These are phyloP conservation scores for Phania funesta DNA, from an alignment of 2,888 invertebrate genomes.

Conservation along the genomic window DNA sequence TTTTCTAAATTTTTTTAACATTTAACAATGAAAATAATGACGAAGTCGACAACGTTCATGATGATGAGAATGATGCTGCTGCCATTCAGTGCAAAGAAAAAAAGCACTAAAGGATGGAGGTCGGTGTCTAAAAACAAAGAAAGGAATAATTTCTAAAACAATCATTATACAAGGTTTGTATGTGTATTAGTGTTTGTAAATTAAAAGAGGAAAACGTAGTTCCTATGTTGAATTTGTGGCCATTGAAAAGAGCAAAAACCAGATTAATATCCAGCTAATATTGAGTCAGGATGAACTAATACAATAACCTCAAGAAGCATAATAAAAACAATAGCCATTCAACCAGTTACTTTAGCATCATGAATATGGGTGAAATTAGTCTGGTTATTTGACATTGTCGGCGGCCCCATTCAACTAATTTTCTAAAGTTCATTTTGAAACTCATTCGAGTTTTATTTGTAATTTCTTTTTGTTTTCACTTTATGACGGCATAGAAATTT, in stretches of 20 bases:
- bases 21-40: conserved; percentile 46
- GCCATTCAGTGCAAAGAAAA: conserved; percentile 31
- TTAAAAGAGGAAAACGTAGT: conserved; percentile 31
- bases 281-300: conserved; percentile 46
- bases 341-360: conserved; percentile 69
- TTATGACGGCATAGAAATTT: conserved; percentile 59
- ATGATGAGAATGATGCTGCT: conserved; percentile 30
- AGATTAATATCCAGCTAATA: conserved; percentile 64
- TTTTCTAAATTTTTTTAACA: background rate
- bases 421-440: conserved; percentile 63
- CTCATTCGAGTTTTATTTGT: conserved; percentile 53
- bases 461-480: conserved; percentile 21
- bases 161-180: conserved; percentile 42
- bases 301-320: background rate
- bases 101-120: background rate
- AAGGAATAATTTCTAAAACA: conserved; percentile 11
- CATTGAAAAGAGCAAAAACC: conserved; percentile 66
- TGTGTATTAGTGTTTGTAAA: conserved; percentile 15
- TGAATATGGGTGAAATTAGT: conserved; percentile 48
- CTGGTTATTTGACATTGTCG: background rate
- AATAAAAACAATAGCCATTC: conserved; percentile 68
- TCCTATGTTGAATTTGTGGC: conserved; percentile 74
- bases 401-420: conserved; percentile 45
- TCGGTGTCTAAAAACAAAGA: conserved; percentile 22
- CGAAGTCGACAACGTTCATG: conserved; percentile 16